Base-by-base conservation (phyloP, 2,888 invertebrate genomes). In the Cotesia congregata region DNA sequence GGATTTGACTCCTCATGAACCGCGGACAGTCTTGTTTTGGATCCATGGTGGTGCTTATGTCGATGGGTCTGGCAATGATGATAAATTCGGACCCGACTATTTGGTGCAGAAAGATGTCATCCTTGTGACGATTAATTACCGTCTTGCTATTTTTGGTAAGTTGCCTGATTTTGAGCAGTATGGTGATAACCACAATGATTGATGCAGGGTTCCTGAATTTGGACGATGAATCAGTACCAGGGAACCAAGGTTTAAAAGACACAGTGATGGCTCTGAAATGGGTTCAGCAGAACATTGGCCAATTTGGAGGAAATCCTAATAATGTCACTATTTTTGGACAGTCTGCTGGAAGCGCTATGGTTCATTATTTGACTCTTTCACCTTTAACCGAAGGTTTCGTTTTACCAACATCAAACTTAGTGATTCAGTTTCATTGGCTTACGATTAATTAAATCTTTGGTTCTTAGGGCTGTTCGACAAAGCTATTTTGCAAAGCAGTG, bases 231-330 rank as follows among this genome's bases (percentile, higher is more conserved):
- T 80, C 77, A 5, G 87, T 86, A 9, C 15, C 83, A 6, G 88
- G 88, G n/a, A 88, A 88, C 78, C 83, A 84, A 71, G 88, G 83
- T 0, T 30, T 88, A 15, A 88, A 87, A 40, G 88, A 88, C 72
- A 78, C 85, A 76, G 77, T 67, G n/a, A 39, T 72, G 9, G 72
- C 40, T 15, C 60, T 76, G 1, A 71, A 67, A 30, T 76, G 72
- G 72, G 72, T 76, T 0, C 60, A 72, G 6, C 67, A 65, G 5
- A 76, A 76, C 40, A 72, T 76, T 6, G 12, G 15, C 15, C 65
- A 72, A 5, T 76, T 76, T 38, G 76, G 76, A n/a, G 76, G 76
- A 12, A 67, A 76, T 61, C 76, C 76, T 2, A 76, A 76, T 38
- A 76, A 72, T 5, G 72, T 76, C 1, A 76, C 76, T 1, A 67